These are phyloP conservation scores for Brachyopa scutellaris DNA, from an alignment of 2,888 invertebrate genomes.

Conservation along the genomic window DNA sequence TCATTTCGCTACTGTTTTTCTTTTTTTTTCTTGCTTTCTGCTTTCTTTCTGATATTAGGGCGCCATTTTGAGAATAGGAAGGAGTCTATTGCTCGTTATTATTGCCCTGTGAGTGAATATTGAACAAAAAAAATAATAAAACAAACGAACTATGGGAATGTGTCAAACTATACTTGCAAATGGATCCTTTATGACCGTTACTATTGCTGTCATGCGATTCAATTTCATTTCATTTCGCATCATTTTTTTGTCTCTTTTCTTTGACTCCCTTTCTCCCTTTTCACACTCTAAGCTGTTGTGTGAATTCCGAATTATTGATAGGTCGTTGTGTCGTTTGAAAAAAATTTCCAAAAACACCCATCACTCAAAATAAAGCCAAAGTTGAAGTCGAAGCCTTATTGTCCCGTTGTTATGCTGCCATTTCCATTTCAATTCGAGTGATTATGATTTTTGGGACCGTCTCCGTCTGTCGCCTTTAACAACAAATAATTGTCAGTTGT, in stretches of 20 bases:
- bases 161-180: constrained; percentile 63
- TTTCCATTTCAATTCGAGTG: constrained; percentile 11
- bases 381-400: constrained; percentile 32
- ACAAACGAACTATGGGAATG: constrained; percentile 31
- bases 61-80: constrained; percentile 52
- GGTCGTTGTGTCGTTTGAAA: constrained; percentile 21
- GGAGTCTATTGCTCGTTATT: constrained; percentile 54
- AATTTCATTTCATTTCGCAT: constrained; percentile 37
- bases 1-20: constrained; percentile 27
- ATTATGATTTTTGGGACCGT: constrained; percentile 21
- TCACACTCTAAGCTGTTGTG: constrained; percentile 21
- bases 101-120: constrained; percentile 25
- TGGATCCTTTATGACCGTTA: constrained; percentile 59
- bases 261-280: background rate
- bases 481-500: constrained; percentile 8
- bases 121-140: constrained; percentile 2
- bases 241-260: no score
- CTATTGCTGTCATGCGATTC: constrained; percentile 42
- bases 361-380: background rate
- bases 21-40: background rate
- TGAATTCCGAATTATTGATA: constrained; percentile 56
- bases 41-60: constrained; percentile 29
- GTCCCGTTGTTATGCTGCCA: constrained; percentile 13
- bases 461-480: constrained; percentile 31
- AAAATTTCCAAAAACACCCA: background rate